phyloP scores from a whole-genome alignment of 1,140 invertebrate genomes.

The Triops cancriformis region DNA sequence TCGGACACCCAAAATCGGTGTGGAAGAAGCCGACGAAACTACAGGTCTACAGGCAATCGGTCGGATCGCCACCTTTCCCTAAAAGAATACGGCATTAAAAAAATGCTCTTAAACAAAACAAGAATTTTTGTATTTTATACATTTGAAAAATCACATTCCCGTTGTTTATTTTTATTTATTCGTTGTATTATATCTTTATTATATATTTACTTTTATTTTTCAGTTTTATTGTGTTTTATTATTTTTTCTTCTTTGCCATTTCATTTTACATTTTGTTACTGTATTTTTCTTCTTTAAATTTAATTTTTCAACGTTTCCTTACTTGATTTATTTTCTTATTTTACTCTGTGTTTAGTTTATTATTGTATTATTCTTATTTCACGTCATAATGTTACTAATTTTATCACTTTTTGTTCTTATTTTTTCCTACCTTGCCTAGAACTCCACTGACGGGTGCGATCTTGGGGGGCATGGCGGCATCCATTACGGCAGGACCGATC shows the following conservation, averaged over 20 bases:
- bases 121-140: not conserved
- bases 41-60: conserved; percentile 24
- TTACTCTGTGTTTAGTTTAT: no score
- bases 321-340: no score
- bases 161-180: not conserved
- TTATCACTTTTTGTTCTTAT: no score
- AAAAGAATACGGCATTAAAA: not conserved
- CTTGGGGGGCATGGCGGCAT: conserved; percentile 19
- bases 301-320: no score
- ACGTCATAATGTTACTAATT: no score
- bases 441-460: conserved; percentile 26
- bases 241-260: no score
- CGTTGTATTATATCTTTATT: no score
- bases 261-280: no score
- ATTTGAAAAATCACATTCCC: not conserved
- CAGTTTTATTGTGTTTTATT: no score
- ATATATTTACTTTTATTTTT: no score
- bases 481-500: conserved; percentile 1
- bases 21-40: conserved; percentile 23
- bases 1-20: conserved; percentile 23
- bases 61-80: conserved; percentile 25
- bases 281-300: no score
- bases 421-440: conserved; percentile 21
- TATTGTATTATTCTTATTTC: no score
- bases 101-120: not conserved